A percentile compares a stretch with the other conserved stretches of the same genome.
These are phyloP conservation scores for Eumeta japonica DNA, from an alignment of 1,140 invertebrate species.

Conservation along the genomic window DNA sequence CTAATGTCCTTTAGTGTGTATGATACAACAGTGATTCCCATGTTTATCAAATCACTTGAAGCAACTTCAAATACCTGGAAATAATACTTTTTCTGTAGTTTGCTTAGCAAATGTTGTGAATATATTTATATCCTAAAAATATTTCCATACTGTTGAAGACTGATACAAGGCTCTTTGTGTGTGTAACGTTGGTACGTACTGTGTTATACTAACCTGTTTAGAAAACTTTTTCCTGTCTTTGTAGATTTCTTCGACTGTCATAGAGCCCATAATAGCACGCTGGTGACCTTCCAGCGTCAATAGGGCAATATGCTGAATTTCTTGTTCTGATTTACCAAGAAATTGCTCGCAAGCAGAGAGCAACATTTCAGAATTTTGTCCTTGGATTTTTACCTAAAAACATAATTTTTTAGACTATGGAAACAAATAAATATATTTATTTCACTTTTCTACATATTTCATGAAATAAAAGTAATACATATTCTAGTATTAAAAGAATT, in stretches of 20 bases:
- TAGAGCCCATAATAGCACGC: slow-evolving; percentile 96
- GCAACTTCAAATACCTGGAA: slow-evolving; percentile 84
- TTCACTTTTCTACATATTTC: too few relatives aligned
- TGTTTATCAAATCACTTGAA: slow-evolving; percentile 93
- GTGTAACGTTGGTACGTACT: background rate
- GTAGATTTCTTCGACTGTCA: slow-evolving; percentile 99
- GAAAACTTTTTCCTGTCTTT: slow-evolving; percentile 99
- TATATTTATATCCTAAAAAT: background rate
- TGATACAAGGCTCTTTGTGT: background rate
- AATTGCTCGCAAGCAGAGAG: slow-evolving; percentile 96
- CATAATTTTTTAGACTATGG: slow-evolving; percentile 6
- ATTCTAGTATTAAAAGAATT: too few relatives aligned
- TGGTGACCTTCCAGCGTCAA: slow-evolving; percentile 97
- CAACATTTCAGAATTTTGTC: slow-evolving; percentile 96
- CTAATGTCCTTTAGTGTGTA: slow-evolving; percentile 97
- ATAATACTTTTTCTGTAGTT: too few relatives aligned
- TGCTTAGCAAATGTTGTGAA: too few relatives aligned
- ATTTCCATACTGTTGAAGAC: background rate
- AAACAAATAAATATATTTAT: too few relatives aligned
- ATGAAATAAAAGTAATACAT: too few relatives aligned
- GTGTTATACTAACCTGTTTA: slow-evolving; percentile 66
- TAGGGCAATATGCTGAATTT: slow-evolving; percentile 90
- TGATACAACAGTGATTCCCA: slow-evolving; percentile 97
- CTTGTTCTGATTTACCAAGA: slow-evolving; percentile 84
- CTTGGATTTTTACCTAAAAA: slow-evolving; percentile 90